phyloP scores from a whole-genome alignment of 2,888 invertebrate genomes.

The Noctua janthina region DNA sequence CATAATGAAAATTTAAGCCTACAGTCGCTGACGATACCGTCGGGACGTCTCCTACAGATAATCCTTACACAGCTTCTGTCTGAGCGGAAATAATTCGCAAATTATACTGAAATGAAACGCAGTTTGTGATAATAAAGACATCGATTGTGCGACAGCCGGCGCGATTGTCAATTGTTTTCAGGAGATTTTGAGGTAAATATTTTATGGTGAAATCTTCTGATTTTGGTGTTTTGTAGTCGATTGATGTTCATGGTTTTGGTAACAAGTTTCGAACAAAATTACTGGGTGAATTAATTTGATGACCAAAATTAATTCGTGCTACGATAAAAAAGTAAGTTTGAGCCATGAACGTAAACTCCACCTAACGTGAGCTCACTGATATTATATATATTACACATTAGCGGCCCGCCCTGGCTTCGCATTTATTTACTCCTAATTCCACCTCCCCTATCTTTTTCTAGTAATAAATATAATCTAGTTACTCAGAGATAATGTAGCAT shows the following conservation, averaged over 20 bases:
- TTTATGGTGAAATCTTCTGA: constrained; percentile 1
- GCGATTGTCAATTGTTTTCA: constrained; percentile 53
- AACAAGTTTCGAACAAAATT: background rate
- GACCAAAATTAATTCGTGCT: background rate
- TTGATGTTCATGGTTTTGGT: background rate
- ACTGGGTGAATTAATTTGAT: background rate
- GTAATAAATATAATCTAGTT: no score
- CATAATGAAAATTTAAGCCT: constrained; percentile 90
- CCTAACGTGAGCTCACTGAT: background rate
- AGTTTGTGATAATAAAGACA: constrained; percentile 68
- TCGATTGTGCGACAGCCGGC: constrained; percentile 62
- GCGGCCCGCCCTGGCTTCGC: no score
- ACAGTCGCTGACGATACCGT: constrained; percentile 82
- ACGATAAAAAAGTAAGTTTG: background rate
- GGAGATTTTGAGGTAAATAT: constrained; percentile 41
- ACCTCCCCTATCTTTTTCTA: no score
- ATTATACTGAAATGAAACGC: constrained; percentile 75
- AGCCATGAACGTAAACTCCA: background rate
- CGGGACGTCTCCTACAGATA: constrained; percentile 85
- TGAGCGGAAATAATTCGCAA: constrained; percentile 80
- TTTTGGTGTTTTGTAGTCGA: constrained; percentile 14
- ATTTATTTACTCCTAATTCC: no score
- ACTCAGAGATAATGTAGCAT: no score
- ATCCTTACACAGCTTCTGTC: constrained; percentile 80
- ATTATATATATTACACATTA: no score